Evolutionary conservation across 2,113 vertebrate species (phyloP), one percentile per base, ranked within the genome.

Genomic region (Lophochroa leadbeateri): DNA sequence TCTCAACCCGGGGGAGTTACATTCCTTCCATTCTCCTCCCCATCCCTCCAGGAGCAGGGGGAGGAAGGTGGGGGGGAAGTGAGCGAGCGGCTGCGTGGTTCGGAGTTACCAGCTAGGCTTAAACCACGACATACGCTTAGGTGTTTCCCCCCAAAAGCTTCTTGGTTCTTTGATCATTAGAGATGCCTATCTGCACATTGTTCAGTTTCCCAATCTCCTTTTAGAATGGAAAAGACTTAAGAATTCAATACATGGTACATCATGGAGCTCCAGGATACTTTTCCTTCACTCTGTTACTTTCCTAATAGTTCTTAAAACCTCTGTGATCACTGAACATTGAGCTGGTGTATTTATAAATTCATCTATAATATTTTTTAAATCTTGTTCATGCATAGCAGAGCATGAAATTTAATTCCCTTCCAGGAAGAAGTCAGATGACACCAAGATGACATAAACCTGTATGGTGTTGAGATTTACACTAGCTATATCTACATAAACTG

Each of bases 371-470:
- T 14, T 58, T 70, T 58, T 2, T 0, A 68, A 50, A 33, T 47
- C 41, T 44, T 49, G 3, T 46, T 71, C 0, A 1, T 50, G 23
- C 8, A 3, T 68, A 52, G 68, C 1, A 1, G 41, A 80, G 41
- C 21, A 31, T 29, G 83, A 77, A n/a, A 65, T 86, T 43, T 67
- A 77, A 15, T 49, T 75, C 24, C 25, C 0, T 2, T 85, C 44
- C 3, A 7, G 46, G 33, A 61, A 44, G 47, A 65, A 61, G 23
- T 82, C 24, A 47, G 23, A 9, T 75, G 60, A 60, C 6, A 28
- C 21, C 49, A 44, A 68, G 52, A 18, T 57, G 10, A 35, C 47
- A 67, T 68, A 92, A 65, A 81, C 6, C 4, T 84, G 2, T 60
- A 24, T 35, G 4, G 4, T 81, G 23, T 39, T 76, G 52, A 89